Percentiles rank a stretch among this genome's conserved stretches.
phyloP scores from a whole-genome alignment of 2,113 vertebrate genomes.

The Puntigrus tetrazona region DNA sequence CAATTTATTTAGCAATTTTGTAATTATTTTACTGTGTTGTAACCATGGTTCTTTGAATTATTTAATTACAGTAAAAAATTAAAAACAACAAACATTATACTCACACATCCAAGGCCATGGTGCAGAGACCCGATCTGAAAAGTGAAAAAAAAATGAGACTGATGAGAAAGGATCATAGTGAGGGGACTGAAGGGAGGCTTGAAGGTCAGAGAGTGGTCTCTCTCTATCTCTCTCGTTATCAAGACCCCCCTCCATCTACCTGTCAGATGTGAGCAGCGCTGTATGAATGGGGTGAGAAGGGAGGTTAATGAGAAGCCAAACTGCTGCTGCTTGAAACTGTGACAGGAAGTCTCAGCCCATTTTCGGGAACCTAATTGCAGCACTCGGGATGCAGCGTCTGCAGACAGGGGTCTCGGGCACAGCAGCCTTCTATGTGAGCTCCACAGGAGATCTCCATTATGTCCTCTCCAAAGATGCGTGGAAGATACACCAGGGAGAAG shows the following conservation, averaged over 20 bases:
- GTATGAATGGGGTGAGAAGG: slow-evolving; percentile 22
- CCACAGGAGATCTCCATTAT: slow-evolving; percentile 40
- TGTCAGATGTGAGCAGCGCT: slow-evolving; percentile 7
- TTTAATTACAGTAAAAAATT: neutral
- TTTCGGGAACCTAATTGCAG: slow-evolving; percentile 49
- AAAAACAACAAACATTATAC: slow-evolving; percentile 68
- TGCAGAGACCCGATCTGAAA: slow-evolving; percentile 93
- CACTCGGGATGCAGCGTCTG: slow-evolving; percentile 5
- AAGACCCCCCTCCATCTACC: slow-evolving; percentile 18
- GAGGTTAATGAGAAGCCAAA: slow-evolving; percentile 47
- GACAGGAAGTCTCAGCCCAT: slow-evolving; percentile 6
- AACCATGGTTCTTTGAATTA: neutral
- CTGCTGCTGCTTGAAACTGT: slow-evolving; percentile 27
- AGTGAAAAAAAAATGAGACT: slow-evolving; percentile 37
- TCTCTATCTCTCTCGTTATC: slow-evolving; percentile 6
- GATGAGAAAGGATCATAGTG: neutral
- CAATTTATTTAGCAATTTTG: neutral
- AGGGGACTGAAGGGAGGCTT: neutral
- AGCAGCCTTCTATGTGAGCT: slow-evolving; percentile 19
- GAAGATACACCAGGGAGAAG: slow-evolving; percentile 37
- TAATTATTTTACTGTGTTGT: neutral
- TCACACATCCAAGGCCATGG: slow-evolving; percentile 95
- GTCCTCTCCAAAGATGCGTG: slow-evolving; percentile 22
- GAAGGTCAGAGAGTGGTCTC: slow-evolving; percentile 21
- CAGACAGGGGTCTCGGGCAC: slow-evolving; percentile 12